Conservation (phyloP, 2,797 vertebrate species). For the Rhinichthys osculus region DNA sequence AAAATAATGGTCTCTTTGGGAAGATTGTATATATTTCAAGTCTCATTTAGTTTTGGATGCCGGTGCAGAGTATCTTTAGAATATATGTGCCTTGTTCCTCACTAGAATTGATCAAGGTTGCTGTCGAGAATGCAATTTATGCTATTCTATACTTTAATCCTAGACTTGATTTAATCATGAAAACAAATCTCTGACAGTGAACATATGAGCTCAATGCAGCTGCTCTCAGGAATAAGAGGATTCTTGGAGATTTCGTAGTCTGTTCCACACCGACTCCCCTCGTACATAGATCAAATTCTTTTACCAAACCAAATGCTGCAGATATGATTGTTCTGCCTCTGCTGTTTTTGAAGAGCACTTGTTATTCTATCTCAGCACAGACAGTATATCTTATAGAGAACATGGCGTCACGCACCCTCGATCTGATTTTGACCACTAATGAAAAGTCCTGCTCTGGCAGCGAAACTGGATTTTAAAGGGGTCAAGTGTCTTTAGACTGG, state of each 20-base stretch:
- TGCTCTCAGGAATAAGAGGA: background rate
- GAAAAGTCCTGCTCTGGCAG: background rate
- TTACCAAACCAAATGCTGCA: background rate
- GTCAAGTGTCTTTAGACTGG: constrained; percentile 17
- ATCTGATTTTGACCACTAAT: constrained; percentile 34
- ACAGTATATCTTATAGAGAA: background rate
- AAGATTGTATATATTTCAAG: background rate
- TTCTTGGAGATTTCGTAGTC: background rate
- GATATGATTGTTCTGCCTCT: background rate
- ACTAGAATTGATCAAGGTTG: background rate
- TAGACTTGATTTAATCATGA: constrained; percentile 29
- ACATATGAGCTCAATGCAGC: background rate
- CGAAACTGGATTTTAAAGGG: constrained; percentile 11
- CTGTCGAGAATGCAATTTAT: constrained; percentile 5
- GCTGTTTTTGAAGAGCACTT: constrained; percentile 17
- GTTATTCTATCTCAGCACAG: background rate
- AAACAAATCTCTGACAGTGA: background rate
- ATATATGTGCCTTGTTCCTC: background rate
- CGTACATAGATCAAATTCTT: background rate
- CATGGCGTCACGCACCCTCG: background rate
- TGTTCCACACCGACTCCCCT: background rate
- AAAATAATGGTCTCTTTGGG: background rate
- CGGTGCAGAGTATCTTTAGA: background rate
- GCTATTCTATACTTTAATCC: constrained; percentile 13
- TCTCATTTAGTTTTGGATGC: background rate